Base-by-base conservation (phyloP, 1,140 invertebrate genomes). In the Triops cancriformis region DNA sequence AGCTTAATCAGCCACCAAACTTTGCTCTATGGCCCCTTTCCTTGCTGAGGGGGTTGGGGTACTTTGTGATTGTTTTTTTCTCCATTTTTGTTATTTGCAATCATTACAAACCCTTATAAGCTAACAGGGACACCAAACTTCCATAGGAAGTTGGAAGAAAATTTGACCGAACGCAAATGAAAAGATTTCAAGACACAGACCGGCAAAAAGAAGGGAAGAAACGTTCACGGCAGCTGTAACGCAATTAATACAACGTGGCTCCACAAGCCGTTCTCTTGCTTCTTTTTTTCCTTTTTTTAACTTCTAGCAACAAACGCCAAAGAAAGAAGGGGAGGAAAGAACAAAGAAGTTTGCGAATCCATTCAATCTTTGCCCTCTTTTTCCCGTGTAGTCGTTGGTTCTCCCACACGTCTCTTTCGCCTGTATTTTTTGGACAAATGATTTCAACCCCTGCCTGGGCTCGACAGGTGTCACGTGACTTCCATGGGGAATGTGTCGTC, bases 401-500 rank as follows among this genome's bases (percentile, higher is more conserved):
- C 42, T 42, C 14, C 26, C 41, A 75, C 43, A 75, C 26, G 3
- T 75, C 42, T 43, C 26, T 37, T 2, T 37, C 31, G 31, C 31
- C 31, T 37, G 31, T 37, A 4, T 7, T 23, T 76, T 43, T 51
- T 23, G 64, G 74, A 76, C 43, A 76, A 43, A 43, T 14, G 75
- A 23, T 76, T 76, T 27, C 43, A 74, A 18, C 64, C 12, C 64
- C 75, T 64, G 75, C 75, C n/a, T 26, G 37, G 75, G 64, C 64
- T 64, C n/a, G 75, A 75, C 64, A 64, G 42, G 64, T 51, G 75
- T 78, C 77, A 78, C 72, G 77, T 73, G 73, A 78, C 77, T 74
- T 78, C 77, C 77, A 78, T 78, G 72, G 77, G 72, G 51, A 78
- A 78, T n/a, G 77, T 78, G 2, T 42, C 64, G 10, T 78, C 77